A percentile compares a stretch with the other conserved stretches of the same genome.
Evolutionary conservation across 2,113 vertebrate genomes (phyloP).

Genomic region (Onychostruthus taczanowskii): DNA sequence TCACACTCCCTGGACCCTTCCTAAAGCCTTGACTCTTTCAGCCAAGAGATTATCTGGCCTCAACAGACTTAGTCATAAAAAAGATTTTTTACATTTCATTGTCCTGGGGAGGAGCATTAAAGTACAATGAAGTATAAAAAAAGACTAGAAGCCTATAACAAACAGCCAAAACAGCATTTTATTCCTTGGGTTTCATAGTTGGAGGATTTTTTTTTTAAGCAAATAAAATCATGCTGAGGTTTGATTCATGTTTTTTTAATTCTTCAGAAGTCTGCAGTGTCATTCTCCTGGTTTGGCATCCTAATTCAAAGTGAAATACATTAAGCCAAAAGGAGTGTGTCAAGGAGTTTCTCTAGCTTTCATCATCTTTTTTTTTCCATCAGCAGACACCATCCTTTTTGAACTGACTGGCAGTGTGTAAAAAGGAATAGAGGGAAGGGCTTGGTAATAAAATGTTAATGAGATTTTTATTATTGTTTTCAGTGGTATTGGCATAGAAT

Average conservation of each 20-base stretch:
- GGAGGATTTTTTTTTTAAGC: not conserved
- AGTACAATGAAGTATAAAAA: not conserved
- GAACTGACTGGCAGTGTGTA: not conserved
- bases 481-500: not conserved
- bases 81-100: not conserved
- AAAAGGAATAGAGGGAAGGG: constrained; percentile 14
- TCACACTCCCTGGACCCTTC: not conserved
- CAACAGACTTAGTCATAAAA: not conserved
- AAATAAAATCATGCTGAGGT: not conserved
- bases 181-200: not conserved
- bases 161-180: not conserved
- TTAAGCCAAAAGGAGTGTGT: constrained; percentile 2
- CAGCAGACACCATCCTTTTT: not conserved
- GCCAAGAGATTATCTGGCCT: not conserved
- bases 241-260: constrained; percentile 54
- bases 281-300: constrained; percentile 37
- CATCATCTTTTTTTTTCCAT: constrained; percentile 9
- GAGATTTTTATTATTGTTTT: constrained; percentile 21
- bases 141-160: not conserved
- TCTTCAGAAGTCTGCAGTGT: constrained; percentile 38
- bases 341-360: constrained; percentile 54
- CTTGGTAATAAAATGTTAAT: not conserved
- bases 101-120: not conserved
- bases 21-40: not conserved
- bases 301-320: constrained; percentile 46